Conservation (phyloP, 2,888 invertebrate genomes). For the Cinara cedri region DNA sequence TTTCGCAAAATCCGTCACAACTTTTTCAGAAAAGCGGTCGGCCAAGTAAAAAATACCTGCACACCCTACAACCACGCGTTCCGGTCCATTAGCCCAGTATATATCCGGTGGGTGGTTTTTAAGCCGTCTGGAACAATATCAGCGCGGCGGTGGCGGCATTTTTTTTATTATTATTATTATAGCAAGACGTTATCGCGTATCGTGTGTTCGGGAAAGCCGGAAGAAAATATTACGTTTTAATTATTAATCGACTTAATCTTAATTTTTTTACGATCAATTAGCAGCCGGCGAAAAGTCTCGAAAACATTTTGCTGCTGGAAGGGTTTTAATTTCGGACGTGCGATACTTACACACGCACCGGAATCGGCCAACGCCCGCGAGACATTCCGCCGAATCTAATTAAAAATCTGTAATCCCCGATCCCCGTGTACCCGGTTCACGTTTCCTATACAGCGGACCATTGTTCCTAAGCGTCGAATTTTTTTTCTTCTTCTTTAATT, state of each 20-base stretch:
- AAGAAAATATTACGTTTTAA: background rate
- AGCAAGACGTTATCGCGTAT: background rate
- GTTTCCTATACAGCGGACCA: background rate
- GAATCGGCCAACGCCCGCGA: background rate
- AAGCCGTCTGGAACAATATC: background rate
- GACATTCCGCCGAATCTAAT: slow-evolving; percentile 29
- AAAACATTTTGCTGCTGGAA: background rate
- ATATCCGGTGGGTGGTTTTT: background rate
- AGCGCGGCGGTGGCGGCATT: background rate
- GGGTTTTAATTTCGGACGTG: background rate
- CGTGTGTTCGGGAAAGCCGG: background rate
- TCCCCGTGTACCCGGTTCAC: background rate
- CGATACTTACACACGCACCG: background rate
- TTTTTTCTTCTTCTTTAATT: slow-evolving; percentile 36
- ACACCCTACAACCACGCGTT: background rate
- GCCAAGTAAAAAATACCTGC: background rate
- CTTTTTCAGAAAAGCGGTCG: background rate
- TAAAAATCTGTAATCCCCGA: slow-evolving; percentile 50
- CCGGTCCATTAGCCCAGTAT: slow-evolving; percentile 12
- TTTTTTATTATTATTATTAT: background rate
- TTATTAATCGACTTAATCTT: slow-evolving; percentile 3
- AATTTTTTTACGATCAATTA: slow-evolving; percentile 25
- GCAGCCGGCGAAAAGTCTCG: background rate
- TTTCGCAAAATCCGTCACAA: slow-evolving; percentile 2
- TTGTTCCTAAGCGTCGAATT: background rate